Evolutionary conservation across 2,113 vertebrate species (phyloP).

Genomic region (Myotis davidii): DNA sequence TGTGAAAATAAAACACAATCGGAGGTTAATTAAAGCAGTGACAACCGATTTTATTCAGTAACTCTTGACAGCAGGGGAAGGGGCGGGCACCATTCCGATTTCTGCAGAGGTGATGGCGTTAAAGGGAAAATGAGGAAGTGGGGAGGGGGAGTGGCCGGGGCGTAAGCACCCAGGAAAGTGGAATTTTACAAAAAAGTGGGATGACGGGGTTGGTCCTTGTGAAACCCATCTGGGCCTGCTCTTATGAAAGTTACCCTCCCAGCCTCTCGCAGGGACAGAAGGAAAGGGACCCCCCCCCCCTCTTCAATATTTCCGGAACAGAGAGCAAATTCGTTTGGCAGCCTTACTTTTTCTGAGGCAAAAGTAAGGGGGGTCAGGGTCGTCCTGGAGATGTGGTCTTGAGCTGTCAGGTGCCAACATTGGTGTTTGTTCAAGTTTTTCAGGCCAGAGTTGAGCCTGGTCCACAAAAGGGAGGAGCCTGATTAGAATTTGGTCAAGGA

Average conservation of each 20-base stretch:
- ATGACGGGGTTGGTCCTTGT: neutral
- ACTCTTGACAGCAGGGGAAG: neutral
- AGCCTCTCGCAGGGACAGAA: neutral
- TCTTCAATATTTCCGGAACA: neutral
- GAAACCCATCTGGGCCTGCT: neutral
- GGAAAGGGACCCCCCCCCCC: neutral
- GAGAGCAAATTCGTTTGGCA: neutral
- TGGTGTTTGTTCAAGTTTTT: neutral
- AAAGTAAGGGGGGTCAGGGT: neutral
- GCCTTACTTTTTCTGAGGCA: neutral
- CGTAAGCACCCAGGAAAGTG: neutral
- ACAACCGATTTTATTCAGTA: neutral
- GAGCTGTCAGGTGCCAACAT: neutral
- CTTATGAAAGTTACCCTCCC: neutral
- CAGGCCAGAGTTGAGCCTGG: neutral
- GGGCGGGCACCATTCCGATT: neutral
- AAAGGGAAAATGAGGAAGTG: neutral
- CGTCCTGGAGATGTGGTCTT: neutral
- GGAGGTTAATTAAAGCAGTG: neutral
- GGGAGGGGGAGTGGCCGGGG: neutral
- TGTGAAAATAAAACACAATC: neutral
- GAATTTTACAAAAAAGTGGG: neutral
- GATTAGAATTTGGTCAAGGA: neutral
- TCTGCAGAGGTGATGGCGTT: neutral
- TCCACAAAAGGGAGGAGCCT: neutral